Conservation (phyloP, 2,113 vertebrate species). For the Ammodytes marinus region DNA sequence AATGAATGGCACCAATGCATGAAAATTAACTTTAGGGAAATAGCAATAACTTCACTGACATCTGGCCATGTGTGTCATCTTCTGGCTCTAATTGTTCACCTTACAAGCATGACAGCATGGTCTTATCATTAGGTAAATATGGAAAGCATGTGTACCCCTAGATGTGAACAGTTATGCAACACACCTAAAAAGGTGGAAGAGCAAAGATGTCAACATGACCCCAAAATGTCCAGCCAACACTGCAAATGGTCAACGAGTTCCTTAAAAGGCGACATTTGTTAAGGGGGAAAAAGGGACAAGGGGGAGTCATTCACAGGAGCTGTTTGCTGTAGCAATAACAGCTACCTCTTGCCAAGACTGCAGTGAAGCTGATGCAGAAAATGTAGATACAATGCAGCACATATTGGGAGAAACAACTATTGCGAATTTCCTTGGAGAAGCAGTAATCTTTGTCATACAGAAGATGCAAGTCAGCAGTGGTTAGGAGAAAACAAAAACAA, state of each 20-base stretch:
- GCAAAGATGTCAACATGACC: slow-evolving; percentile 43
- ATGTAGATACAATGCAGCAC: slow-evolving; percentile 39
- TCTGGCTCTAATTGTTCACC: neutral
- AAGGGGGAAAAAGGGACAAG: neutral
- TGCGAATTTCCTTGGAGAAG: slow-evolving; percentile 41
- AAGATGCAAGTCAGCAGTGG: slow-evolving; percentile 41
- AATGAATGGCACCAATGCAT: neutral
- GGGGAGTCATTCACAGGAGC: slow-evolving; percentile 5
- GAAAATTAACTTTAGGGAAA: neutral
- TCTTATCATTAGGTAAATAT: slow-evolving; percentile 41
- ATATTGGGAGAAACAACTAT: slow-evolving; percentile 36
- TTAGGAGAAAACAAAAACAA: slow-evolving; percentile 38
- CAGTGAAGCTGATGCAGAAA: slow-evolving; percentile 66
- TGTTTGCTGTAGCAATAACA: slow-evolving; percentile 39
- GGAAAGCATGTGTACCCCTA: slow-evolving; percentile 20
- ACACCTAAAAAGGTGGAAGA: slow-evolving; percentile 43
- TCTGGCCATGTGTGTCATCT: neutral
- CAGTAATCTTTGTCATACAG: slow-evolving; percentile 27
- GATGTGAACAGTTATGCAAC: slow-evolving; percentile 59
- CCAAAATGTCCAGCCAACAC: slow-evolving; percentile 5
- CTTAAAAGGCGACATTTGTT: slow-evolving; percentile 41
- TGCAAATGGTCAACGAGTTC: slow-evolving; percentile 37
- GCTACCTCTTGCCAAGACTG: slow-evolving; percentile 72
- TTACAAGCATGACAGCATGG: neutral
- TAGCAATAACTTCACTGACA: neutral